phyloP scores from a whole-genome alignment of 2,888 invertebrate species.

The Mermis nigrescens region DNA sequence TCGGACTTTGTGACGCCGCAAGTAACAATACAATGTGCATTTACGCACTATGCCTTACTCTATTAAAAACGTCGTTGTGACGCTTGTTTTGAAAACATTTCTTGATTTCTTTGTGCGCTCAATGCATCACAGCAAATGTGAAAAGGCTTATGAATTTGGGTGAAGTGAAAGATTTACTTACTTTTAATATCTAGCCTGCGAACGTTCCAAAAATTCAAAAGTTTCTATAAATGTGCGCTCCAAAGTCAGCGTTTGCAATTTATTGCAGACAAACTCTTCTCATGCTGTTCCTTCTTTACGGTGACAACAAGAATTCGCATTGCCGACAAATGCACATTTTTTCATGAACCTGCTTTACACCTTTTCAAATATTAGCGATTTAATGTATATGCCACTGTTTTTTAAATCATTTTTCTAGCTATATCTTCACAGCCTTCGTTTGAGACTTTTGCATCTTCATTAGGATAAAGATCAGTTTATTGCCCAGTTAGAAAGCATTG shows the following conservation, averaged over 20 bases:
- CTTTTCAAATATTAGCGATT: neutral
- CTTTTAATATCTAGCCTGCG: too few relatives aligned
- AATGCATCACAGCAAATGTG: neutral
- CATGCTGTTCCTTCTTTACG: too few relatives aligned
- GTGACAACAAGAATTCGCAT: too few relatives aligned
- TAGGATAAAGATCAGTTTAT: constrained; percentile 31
- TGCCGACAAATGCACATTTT: neutral
- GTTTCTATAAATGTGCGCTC: too few relatives aligned
- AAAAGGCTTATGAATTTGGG: too few relatives aligned
- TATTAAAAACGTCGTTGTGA: neutral
- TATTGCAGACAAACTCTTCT: too few relatives aligned
- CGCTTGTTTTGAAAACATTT: neutral
- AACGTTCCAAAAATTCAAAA: too few relatives aligned
- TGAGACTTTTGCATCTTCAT: constrained; percentile 7
- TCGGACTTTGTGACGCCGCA: constrained; percentile 53
- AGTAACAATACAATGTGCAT: constrained; percentile 43
- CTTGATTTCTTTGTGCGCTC: neutral
- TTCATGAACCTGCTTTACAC: neutral
- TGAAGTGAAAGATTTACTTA: too few relatives aligned
- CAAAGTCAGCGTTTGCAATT: too few relatives aligned
- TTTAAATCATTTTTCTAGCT: too few relatives aligned
- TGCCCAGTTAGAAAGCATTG: constrained; percentile 55
- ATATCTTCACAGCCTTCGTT: too few relatives aligned
- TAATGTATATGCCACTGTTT: neutral
- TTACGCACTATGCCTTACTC: constrained; percentile 1